A percentile compares a stretch with the other conserved stretches of the same genome.
Evolutionary conservation across 2,888 invertebrate genomes (phyloP).

Genomic region (Cistogaster globosa): DNA sequence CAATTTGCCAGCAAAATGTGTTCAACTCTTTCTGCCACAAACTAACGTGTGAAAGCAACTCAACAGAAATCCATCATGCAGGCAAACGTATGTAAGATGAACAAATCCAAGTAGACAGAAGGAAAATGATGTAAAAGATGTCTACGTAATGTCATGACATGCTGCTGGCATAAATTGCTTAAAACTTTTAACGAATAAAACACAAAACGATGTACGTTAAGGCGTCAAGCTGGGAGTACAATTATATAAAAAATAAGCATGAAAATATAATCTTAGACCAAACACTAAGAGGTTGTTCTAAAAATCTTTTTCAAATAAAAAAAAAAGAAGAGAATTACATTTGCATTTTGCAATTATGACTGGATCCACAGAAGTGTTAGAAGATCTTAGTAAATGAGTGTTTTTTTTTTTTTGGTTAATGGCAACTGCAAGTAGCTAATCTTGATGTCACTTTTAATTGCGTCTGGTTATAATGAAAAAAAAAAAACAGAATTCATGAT

Average conservation of each 20-base stretch:
- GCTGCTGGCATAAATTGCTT: slow-evolving; percentile 18
- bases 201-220: neutral
- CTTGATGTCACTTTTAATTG: slow-evolving; percentile 72
- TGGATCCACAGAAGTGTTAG: slow-evolving; percentile 2
- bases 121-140: slow-evolving; percentile 25
- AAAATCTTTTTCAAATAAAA: too few species aligned
- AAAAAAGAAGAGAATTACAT: too few species aligned
- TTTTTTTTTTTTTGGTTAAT: slow-evolving; percentile 1
- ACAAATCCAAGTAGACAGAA: slow-evolving; percentile 36
- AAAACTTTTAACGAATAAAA: neutral
- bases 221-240: slow-evolving; percentile 65
- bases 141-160: slow-evolving; percentile 30
- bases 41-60: slow-evolving; percentile 65
- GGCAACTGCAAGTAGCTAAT: slow-evolving; percentile 70
- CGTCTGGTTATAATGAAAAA: slow-evolving; percentile 36
- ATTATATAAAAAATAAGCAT: slow-evolving; percentile 50
- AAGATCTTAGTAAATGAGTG: slow-evolving; percentile 24
- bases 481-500: neutral
- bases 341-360: too few species aligned
- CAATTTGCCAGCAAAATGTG: slow-evolving; percentile 47
- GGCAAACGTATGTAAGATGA: slow-evolving; percentile 36
- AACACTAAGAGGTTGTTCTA: slow-evolving; percentile 18
- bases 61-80: slow-evolving; percentile 64
- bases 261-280: slow-evolving; percentile 26
- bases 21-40: slow-evolving; percentile 13